Conservation (phyloP, 2,888 invertebrate species). For the Andrena praecox region DNA sequence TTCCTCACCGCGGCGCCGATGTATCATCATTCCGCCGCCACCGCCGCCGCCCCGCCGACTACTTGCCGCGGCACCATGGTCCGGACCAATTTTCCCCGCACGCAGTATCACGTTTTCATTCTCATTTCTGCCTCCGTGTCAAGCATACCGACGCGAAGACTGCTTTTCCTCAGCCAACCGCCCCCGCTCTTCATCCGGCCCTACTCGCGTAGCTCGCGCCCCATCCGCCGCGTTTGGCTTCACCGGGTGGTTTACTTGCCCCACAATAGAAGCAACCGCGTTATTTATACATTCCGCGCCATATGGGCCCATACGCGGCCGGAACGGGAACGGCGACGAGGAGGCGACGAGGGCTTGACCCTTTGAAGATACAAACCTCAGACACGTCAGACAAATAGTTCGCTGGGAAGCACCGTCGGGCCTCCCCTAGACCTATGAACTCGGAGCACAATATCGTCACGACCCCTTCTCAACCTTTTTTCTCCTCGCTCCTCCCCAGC, state of each 20-base stretch:
- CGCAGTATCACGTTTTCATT: constrained; percentile 70
- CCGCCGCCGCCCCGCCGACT: neutral
- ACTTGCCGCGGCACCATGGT: constrained; percentile 28
- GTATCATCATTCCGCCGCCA: constrained; percentile 27
- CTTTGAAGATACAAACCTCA: constrained; percentile 77
- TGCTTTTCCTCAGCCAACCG: constrained; percentile 50
- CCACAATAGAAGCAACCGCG: constrained; percentile 77
- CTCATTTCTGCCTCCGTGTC: constrained; percentile 69
- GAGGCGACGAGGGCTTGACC: constrained; percentile 66
- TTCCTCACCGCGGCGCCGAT: neutral
- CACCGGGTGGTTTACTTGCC: constrained; percentile 67
- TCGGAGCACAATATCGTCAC: constrained; percentile 66
- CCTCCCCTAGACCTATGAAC: constrained; percentile 57
- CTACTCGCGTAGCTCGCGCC: neutral
- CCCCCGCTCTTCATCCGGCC: constrained; percentile 7
- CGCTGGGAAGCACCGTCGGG: constrained; percentile 20
- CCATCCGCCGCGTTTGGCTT: neutral
- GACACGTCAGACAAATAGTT: constrained; percentile 73
- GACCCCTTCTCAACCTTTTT: constrained; percentile 29
- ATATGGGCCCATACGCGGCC: constrained; percentile 76
- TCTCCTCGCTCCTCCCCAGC: constrained; percentile 8
- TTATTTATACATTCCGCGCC: constrained; percentile 80
- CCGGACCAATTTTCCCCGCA: constrained; percentile 65
- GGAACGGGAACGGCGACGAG: constrained; percentile 35
- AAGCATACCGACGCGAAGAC: constrained; percentile 61